Conservation (phyloP, 2,113 vertebrate genomes). For the Peromyscus leucopus region DNA sequence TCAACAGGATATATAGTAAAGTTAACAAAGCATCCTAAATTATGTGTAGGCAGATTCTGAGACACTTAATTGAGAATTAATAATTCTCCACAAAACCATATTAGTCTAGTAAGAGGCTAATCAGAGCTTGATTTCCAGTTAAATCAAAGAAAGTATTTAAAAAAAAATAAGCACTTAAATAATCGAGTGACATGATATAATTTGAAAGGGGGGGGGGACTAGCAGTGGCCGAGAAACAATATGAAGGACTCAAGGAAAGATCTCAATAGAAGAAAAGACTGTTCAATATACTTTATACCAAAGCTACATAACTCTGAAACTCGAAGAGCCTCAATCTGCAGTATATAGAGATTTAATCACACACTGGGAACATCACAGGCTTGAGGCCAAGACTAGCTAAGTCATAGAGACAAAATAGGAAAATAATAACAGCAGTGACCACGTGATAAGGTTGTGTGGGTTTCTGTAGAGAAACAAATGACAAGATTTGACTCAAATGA, state of each 20-base stretch:
- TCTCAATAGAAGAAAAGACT: neutral
- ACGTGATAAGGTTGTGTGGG: neutral
- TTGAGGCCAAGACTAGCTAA: constrained; percentile 33
- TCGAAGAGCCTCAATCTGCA: neutral
- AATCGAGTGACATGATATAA: constrained; percentile 52
- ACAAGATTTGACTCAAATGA: neutral
- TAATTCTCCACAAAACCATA: constrained; percentile 47
- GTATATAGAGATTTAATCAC: neutral
- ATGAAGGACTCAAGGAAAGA: constrained; percentile 44
- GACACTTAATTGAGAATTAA: constrained; percentile 11
- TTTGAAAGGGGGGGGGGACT: neutral
- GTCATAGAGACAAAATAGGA: constrained; percentile 2
- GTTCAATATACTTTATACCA: neutral
- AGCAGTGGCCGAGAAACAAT: constrained; percentile 30
- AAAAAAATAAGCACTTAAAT: neutral
- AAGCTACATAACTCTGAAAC: constrained; percentile 44
- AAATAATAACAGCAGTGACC: neutral
- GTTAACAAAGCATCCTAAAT: constrained; percentile 40
- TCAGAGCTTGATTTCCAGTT: constrained; percentile 41
- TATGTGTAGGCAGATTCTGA: neutral
- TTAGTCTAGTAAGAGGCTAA: constrained; percentile 52
- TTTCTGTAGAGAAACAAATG: neutral
- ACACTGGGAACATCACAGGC: neutral
- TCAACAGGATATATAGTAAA: neutral
- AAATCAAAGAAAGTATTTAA: constrained; percentile 33